Evolutionary conservation across 2,888 invertebrate species (phyloP).

Genomic region (Xanthostigma xanthostigma): DNA sequence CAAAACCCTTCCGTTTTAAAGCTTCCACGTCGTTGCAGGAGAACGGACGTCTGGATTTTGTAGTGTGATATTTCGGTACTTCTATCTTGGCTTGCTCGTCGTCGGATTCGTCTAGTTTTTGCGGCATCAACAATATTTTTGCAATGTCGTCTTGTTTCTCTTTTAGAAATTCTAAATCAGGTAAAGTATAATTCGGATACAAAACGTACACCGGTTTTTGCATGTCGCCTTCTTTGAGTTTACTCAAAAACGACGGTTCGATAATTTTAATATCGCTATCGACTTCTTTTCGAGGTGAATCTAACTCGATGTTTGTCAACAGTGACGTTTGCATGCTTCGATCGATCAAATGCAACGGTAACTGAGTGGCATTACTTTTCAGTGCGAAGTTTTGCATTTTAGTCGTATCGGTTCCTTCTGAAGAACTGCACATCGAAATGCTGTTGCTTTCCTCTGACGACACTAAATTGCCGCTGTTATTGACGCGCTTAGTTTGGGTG

Average conservation of each 20-base stretch:
- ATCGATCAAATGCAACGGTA: constrained; percentile 43
- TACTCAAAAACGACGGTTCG: constrained; percentile 54
- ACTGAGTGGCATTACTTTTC: constrained; percentile 27
- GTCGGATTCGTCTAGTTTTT: constrained; percentile 23
- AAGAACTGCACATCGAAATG: constrained; percentile 38
- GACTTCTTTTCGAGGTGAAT: not conserved
- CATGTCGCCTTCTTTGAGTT: constrained; percentile 35
- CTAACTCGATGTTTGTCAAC: constrained; percentile 17
- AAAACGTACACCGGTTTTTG: constrained; percentile 74
- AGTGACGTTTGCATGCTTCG: constrained; percentile 62
- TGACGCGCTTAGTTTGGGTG: constrained; percentile 18
- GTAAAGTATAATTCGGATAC: constrained; percentile 81
- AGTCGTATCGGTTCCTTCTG: constrained; percentile 37
- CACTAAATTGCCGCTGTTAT: constrained; percentile 29
- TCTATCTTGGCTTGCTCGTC: constrained; percentile 12
- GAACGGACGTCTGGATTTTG: constrained; percentile 47
- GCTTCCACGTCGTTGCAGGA: constrained; percentile 72
- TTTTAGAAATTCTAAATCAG: constrained; percentile 70
- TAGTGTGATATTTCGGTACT: constrained; percentile 8
- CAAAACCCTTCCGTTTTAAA: constrained; percentile 62
- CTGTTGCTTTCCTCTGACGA: constrained; percentile 37
- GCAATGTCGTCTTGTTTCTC: constrained; percentile 29
- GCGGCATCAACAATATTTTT: constrained; percentile 60
- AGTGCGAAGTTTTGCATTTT: constrained; percentile 25
- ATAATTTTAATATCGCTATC: constrained; percentile 36